Percentiles rank a stretch among this genome's conserved stretches.
phyloP scores from a whole-genome alignment of 2,113 vertebrate genomes.

The Mormoops blainvillei region DNA sequence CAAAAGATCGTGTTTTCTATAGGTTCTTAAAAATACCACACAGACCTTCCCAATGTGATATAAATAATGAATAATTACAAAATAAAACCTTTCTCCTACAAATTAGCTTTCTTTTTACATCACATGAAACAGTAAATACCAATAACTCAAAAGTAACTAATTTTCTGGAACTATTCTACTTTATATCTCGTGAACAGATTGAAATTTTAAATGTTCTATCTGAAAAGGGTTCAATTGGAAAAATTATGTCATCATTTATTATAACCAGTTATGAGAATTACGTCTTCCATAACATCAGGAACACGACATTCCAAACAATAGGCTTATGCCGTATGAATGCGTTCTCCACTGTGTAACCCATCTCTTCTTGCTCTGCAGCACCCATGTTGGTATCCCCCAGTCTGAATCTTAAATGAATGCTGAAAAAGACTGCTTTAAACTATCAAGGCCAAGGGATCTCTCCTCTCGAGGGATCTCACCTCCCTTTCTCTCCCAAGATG shows the following conservation, averaged over 20 bases:
- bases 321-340: rapidly evolving
- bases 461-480: not conserved
- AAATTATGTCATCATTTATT: not conserved
- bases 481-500: not conserved
- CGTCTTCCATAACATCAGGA: not conserved
- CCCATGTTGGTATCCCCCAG: not conserved
- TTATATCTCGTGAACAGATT: not conserved
- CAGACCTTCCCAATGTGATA: not conserved
- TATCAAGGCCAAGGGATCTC: not conserved
- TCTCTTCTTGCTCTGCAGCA: not conserved
- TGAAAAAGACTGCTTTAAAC: not conserved
- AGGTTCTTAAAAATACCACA: slow-evolving; percentile 9
- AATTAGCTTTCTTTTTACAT: slow-evolving; percentile 67
- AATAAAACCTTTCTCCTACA: slow-evolving; percentile 45
- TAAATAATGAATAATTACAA: slow-evolving; percentile 22
- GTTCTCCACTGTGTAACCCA: not conserved
- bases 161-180: slow-evolving; percentile 33
- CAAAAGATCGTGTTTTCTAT: slow-evolving; percentile 15
- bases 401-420: not conserved
- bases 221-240: not conserved
- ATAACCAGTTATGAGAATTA: not conserved
- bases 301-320: not conserved
- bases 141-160: slow-evolving; percentile 43
- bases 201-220: slow-evolving; percentile 46
- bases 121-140: slow-evolving; percentile 51